A percentile compares a stretch with the other conserved stretches of the same genome.
These are phyloP conservation scores for Pantherophis vulpinus DNA, from an alignment of 2,797 vertebrate species.

Conservation along the genomic window DNA sequence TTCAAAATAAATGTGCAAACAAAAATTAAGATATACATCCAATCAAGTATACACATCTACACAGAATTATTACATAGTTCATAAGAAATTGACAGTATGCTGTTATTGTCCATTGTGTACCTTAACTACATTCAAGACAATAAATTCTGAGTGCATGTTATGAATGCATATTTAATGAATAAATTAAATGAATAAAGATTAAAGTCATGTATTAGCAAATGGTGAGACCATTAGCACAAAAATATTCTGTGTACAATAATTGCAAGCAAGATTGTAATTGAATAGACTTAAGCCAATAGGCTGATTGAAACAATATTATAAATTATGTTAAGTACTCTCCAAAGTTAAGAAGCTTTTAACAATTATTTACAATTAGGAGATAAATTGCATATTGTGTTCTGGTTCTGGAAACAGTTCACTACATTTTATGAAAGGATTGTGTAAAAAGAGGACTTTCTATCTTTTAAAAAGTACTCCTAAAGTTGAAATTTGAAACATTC, in stretches of 20 bases:
- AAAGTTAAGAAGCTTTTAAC: constrained; percentile 12
- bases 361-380: constrained; percentile 11
- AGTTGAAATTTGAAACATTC: neutral
- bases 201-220: constrained; percentile 34
- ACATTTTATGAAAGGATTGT: neutral
- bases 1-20: constrained; percentile 11
- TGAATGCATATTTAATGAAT: constrained; percentile 42
- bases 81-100: constrained; percentile 29
- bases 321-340: constrained; percentile 13
- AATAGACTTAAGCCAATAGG: constrained; percentile 1
- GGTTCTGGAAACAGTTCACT: neutral
- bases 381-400: neutral
- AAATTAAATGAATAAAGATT: constrained; percentile 26
- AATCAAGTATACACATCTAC: constrained; percentile 23
- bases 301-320: neutral
- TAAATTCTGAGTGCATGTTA: constrained; percentile 23
- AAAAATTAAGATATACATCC: constrained; percentile 32
- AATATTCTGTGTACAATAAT: constrained; percentile 19
- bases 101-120: constrained; percentile 41
- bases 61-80: constrained; percentile 31
- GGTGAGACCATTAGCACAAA: constrained; percentile 44
- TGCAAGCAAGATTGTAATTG: neutral
- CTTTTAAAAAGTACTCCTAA: neutral
- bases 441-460: neutral
- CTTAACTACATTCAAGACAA: constrained; percentile 43